Base-by-base conservation (phyloP, 2,797 vertebrate genomes). In the Hephaestus fuliginosus region DNA sequence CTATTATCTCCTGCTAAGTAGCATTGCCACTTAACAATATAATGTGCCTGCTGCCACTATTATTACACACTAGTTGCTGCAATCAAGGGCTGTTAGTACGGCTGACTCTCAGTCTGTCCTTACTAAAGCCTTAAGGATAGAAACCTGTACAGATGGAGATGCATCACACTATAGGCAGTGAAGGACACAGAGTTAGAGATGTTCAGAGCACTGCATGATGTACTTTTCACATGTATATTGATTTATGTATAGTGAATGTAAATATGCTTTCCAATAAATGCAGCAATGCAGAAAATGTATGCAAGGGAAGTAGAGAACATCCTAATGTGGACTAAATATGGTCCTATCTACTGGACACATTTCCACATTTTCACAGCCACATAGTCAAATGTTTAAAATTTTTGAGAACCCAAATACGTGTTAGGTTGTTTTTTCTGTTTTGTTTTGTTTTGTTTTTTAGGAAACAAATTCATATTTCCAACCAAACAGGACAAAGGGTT, bases 1-100 rank as follows among this genome's bases (percentile, higher is more conserved):
- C 75, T 72, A 82, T 91, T 93, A 84, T 91, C 80, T 83, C 65
- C 18, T 58, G n/a, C 41, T 84, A 81, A 80, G 74, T 79, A 81
- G 71, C 74, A 56, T 30, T 72, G 72, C 64, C 78, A 79, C 80
- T 88, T 91, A 87, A 86, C 70, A 84, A 86, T 80, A 80, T 78
- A 84, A 91, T 87, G 81, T 77, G 78, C 75, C 63, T 15, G 1
- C 58, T 86, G 81, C 83, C 87, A 80, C 63, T 76, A 69, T 83
- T 86, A 79, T 81, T 70, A 70, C 41, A 70, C 78, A 75, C 78
- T 69, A 78, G 80, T 74, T 81, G 65, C 68, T 71, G 77, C 78
- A 81, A 73, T 81, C 65, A 81, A 75, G 49, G 72, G 70, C 70
- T 67, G 70, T 78, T 70, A 86, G 83, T 49, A 49, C 39, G 41